These are phyloP conservation scores for Leuctra nigra DNA, from an alignment of 2,888 invertebrate species.

Conservation along the genomic window DNA sequence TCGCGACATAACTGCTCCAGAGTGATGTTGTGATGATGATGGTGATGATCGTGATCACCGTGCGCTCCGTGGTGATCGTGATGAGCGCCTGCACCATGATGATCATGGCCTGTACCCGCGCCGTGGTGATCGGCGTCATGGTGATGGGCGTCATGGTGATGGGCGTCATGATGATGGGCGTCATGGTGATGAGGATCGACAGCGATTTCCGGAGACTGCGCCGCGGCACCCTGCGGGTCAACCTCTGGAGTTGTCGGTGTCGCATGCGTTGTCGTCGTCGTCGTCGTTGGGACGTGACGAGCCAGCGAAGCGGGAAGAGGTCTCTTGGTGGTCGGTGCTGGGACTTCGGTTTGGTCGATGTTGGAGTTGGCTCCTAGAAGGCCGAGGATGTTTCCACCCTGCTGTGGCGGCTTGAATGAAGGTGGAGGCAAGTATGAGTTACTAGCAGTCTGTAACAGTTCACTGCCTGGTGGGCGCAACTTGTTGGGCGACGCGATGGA, in stretches of 20 bases:
- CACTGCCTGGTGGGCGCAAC: not conserved
- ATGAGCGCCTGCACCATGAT: no score
- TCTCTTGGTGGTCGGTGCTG: not conserved
- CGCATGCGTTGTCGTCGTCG: not conserved
- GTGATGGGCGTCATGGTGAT: not conserved
- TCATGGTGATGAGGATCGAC: not conserved
- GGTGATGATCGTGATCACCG: constrained; percentile 8
- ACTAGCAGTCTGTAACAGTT: not conserved
- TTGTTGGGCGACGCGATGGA: no score
- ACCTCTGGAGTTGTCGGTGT: not conserved
- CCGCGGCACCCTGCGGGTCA: not conserved
- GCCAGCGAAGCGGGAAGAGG: constrained; percentile 1
- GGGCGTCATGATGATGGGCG: constrained; percentile 6
- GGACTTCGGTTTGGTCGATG: not conserved
- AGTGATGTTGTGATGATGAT: constrained; percentile 15
- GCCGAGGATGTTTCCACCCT: not conserved
- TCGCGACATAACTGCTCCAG: constrained; percentile 12
- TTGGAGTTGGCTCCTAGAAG: not conserved
- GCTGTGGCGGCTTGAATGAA: not conserved
- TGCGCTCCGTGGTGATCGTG: constrained; percentile 2
- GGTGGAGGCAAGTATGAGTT: not conserved
- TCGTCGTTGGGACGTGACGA: not conserved
- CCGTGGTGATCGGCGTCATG: not conserved
- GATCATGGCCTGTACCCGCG: not conserved
- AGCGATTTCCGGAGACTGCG: not conserved